Evolutionary conservation across 2,113 vertebrate genomes (phyloP).

Genomic region (Heliornis fulica): DNA sequence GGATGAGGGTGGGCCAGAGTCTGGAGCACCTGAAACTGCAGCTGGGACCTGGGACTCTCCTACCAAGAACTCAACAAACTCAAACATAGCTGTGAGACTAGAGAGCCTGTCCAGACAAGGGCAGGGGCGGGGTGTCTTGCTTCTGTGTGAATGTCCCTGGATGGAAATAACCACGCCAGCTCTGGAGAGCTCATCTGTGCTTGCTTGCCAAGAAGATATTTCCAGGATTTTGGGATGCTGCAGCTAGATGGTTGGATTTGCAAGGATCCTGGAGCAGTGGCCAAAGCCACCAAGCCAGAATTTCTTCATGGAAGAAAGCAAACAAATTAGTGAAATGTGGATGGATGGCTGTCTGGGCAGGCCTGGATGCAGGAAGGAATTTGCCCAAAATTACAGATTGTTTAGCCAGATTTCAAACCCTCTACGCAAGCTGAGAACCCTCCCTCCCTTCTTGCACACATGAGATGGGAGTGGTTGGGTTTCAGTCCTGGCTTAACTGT

Average conservation of each 20-base stretch:
- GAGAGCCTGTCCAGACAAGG: background rate
- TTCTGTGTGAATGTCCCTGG: background rate
- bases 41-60: background rate
- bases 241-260: conserved; percentile 23
- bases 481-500: background rate
- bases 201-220: conserved; percentile 44
- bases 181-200: conserved; percentile 6
- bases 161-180: conserved; percentile 3
- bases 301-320: conserved; percentile 29
- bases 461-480: background rate
- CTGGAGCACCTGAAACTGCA: background rate
- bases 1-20: background rate
- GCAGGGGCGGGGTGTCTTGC: background rate
- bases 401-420: background rate
- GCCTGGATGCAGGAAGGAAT: background rate
- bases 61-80: background rate
- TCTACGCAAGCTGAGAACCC: background rate
- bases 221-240: conserved; percentile 44
- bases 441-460: background rate
- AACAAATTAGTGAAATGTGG: background rate
- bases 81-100: background rate
- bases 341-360: background rate
- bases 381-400: conserved; percentile 2
- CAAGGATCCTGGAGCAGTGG: background rate
- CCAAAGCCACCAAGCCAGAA: conserved; percentile 36